These are phyloP conservation scores for Deroplatys truncata DNA, from an alignment of 2,888 invertebrate genomes.

Conservation along the genomic window DNA sequence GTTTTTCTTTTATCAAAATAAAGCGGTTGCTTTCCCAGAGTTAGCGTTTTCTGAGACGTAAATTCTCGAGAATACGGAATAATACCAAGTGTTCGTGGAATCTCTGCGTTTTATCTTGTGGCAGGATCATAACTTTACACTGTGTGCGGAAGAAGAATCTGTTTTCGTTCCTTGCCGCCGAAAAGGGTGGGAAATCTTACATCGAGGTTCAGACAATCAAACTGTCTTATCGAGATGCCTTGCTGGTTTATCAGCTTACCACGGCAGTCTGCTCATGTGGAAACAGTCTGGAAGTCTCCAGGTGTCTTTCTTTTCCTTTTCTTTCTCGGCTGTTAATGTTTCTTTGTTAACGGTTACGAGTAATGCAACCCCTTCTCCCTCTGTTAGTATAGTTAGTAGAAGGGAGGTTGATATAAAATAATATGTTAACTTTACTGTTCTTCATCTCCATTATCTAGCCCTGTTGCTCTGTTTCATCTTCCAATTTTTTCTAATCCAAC, in stretches of 20 bases:
- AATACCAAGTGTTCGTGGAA: not conserved
- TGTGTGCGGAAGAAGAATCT: not conserved
- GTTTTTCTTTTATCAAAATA: not conserved
- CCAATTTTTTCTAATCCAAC: too few species aligned
- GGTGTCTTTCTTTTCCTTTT: not conserved
- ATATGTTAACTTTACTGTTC: too few species aligned
- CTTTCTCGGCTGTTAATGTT: not conserved
- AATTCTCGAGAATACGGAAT: not conserved
- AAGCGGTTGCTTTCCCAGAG: not conserved
- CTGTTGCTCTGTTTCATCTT: too few species aligned
- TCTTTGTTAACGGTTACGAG: not conserved
- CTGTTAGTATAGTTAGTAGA: too few species aligned
- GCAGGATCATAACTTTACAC: not conserved
- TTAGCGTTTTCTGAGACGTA: not conserved
- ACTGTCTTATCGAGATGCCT: not conserved
- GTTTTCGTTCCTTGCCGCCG: not conserved
- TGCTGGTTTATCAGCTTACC: not conserved
- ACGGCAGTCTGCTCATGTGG: too few species aligned
- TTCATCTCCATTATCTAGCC: too few species aligned
- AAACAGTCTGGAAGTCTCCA: not conserved
- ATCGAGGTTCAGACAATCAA: not conserved
- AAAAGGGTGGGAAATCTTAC: not conserved
- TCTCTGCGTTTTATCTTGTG: not conserved
- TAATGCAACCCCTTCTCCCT: not conserved
- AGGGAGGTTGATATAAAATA: too few species aligned